These are phyloP conservation scores for Reinhardtius hippoglossoides DNA, from an alignment of 2,113 vertebrate genomes.

Conservation along the genomic window DNA sequence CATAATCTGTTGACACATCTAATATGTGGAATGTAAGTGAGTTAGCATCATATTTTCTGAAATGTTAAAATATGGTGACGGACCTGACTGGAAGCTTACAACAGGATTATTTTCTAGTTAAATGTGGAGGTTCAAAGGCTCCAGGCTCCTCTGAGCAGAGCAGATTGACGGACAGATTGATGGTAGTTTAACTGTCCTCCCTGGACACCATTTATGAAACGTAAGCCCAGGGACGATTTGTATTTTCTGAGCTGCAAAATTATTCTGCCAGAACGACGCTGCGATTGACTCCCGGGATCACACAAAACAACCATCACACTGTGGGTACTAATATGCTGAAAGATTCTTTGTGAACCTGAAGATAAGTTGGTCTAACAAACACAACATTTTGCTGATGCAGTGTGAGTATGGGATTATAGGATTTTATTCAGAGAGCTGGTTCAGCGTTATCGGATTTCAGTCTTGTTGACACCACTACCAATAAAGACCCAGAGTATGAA, in stretches of 20 bases:
- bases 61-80: neutral
- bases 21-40: no score
- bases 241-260: neutral
- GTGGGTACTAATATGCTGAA: neutral
- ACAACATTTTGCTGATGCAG: slow-evolving; percentile 4
- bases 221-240: slow-evolving; percentile 13
- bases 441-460: slow-evolving; percentile 15
- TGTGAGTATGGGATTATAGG: slow-evolving; percentile 3
- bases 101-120: slow-evolving; percentile 44
- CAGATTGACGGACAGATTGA: slow-evolving; percentile 69
- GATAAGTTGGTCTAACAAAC: neutral
- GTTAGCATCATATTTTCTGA: neutral
- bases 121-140: slow-evolving; percentile 48
- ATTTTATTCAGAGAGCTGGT: slow-evolving; percentile 16
- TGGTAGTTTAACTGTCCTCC: slow-evolving; percentile 45
- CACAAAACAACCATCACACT: slow-evolving; percentile 23
- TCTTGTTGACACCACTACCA: neutral
- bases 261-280: slow-evolving; percentile 15
- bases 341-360: neutral
- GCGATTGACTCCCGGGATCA: slow-evolving; percentile 40
- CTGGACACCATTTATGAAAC: slow-evolving; percentile 45
- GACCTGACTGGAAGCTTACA: slow-evolving; percentile 37
- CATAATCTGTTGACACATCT: slow-evolving; percentile 30
- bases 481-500: slow-evolving; percentile 8
- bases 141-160: slow-evolving; percentile 36